Percentiles rank a stretch among this genome's conserved stretches.
phyloP scores from a whole-genome alignment of 2,113 vertebrate genomes.

The Cyprinus carpio region DNA sequence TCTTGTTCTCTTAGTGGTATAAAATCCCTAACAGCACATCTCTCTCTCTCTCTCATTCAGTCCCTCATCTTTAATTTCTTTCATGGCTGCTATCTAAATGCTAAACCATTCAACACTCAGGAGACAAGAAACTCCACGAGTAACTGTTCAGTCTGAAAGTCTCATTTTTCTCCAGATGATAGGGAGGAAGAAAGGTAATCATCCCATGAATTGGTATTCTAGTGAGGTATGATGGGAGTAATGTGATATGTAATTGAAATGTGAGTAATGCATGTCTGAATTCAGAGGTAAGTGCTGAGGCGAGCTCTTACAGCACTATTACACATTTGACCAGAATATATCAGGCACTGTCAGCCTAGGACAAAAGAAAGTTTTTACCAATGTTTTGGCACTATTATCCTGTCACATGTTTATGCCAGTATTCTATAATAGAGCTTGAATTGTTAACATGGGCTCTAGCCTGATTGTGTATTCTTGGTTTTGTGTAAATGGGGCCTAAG shows the following conservation, averaged over 20 bases:
- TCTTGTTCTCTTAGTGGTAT: conserved; percentile 6
- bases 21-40: not conserved
- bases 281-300: not conserved
- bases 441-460: not conserved
- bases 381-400: not conserved
- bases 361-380: not conserved
- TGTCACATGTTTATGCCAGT: not conserved
- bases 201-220: conserved; percentile 44
- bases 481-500: not conserved
- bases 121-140: conserved; percentile 22
- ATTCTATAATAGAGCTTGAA: not conserved
- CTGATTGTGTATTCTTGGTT: not conserved
- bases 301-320: not conserved
- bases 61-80: conserved; percentile 20
- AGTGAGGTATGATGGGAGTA: conserved; percentile 22
- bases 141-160: conserved; percentile 20
- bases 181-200: conserved; percentile 48
- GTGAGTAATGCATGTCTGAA: conserved; percentile 33
- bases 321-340: conserved; percentile 23
- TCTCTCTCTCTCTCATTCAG: not conserved
- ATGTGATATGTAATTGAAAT: conserved; percentile 46
- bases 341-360: not conserved
- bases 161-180: conserved; percentile 22
- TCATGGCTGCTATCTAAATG: conserved; percentile 53
- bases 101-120: conserved; percentile 46